phyloP scores from a whole-genome alignment of 2,888 invertebrate species.

The Gastrophysa polygoni region DNA sequence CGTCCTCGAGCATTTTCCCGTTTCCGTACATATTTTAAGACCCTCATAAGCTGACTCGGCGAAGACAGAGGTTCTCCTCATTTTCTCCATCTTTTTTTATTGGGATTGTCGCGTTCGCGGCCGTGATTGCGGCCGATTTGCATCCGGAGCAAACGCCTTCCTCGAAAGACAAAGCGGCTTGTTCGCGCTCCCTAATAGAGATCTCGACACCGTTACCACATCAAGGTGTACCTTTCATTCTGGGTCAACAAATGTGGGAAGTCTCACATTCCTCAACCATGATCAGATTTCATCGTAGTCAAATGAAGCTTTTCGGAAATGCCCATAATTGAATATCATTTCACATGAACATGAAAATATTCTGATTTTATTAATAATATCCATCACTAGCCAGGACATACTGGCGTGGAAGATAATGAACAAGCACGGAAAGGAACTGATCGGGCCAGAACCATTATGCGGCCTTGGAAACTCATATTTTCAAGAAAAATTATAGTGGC shows the following conservation, averaged over 20 bases:
- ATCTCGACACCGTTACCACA: not conserved
- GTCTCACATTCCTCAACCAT: too few relatives aligned
- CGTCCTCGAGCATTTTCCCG: constrained; percentile 36
- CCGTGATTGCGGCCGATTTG: constrained; percentile 18
- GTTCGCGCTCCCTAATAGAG: not conserved
- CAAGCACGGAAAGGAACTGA: too few relatives aligned
- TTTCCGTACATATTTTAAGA: constrained; percentile 33
- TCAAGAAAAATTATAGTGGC: constrained; percentile 89
- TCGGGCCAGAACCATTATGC: too few relatives aligned
- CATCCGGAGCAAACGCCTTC: not conserved
- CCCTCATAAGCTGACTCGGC: constrained; percentile 32
- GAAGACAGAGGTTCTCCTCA: constrained; percentile 37
- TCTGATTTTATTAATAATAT: too few relatives aligned
- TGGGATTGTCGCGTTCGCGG: constrained; percentile 10
- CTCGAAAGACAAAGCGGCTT: not conserved
- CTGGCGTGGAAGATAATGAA: too few relatives aligned
- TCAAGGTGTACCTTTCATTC: not conserved
- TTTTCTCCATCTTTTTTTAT: constrained; percentile 27
- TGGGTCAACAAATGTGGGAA: not conserved
- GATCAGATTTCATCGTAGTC: too few relatives aligned
- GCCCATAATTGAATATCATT: too few relatives aligned
- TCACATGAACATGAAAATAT: too few relatives aligned
- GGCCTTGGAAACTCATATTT: too few relatives aligned
- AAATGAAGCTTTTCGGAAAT: too few relatives aligned
- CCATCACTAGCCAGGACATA: too few relatives aligned